These are phyloP conservation scores for Columba guinea DNA, from an alignment of 2,797 vertebrate genomes.

Conservation along the genomic window DNA sequence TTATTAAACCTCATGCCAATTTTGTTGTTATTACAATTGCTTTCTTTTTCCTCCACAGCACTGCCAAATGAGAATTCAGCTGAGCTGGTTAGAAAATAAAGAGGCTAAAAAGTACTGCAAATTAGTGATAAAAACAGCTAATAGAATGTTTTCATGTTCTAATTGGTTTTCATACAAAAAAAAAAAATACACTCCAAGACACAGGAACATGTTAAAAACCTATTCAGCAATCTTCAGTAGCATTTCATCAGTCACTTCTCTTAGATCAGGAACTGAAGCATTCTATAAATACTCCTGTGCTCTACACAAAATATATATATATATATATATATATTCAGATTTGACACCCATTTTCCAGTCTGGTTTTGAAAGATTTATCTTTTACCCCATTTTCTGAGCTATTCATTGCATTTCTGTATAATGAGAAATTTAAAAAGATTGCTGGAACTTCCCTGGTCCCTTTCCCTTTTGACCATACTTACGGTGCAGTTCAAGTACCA, in stretches of 20 bases:
- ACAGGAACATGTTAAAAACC: not conserved
- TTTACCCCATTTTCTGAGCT: not conserved
- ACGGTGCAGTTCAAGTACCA: not conserved
- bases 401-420: not conserved
- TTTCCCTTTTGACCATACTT: not conserved
- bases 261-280: not conserved
- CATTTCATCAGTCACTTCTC: not conserved
- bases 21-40: not conserved
- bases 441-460: not conserved
- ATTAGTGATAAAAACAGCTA: not conserved
- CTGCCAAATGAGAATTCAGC: not conserved
- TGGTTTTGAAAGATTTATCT: not conserved
- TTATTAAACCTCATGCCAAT: not conserved
- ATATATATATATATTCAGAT: not conserved
- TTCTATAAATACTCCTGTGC: not conserved
- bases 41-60: not conserved
- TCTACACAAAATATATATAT: not conserved
- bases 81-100: not conserved
- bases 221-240: not conserved
- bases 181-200: not conserved
- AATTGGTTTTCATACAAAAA: not conserved
- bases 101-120: not conserved
- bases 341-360: not conserved
- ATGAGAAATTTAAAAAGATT: not conserved
- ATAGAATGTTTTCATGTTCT: not conserved